phyloP scores from a whole-genome alignment of 2,113 vertebrate species.

The Colaptes auratus region DNA sequence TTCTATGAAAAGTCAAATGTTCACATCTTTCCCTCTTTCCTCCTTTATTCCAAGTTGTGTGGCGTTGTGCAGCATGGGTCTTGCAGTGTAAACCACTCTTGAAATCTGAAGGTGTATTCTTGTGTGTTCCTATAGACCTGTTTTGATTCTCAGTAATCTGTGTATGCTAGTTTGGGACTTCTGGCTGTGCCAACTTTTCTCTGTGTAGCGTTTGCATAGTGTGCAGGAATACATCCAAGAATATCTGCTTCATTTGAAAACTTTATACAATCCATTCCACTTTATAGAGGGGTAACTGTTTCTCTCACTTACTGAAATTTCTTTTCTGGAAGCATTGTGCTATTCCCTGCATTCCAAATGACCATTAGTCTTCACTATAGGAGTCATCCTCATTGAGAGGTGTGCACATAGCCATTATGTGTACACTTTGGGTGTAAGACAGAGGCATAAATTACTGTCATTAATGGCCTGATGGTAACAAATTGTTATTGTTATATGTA shows the following conservation, averaged over 20 bases:
- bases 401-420: not conserved
- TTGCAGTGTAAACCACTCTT: not conserved
- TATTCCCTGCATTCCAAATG: not conserved
- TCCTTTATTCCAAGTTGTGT: not conserved
- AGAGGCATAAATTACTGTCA: constrained; percentile 30
- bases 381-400: not conserved
- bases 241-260: not conserved
- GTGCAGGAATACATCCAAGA: not conserved
- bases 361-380: not conserved
- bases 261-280: not conserved
- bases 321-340: not conserved
- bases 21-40: not conserved
- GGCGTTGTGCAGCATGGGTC: rapidly evolving
- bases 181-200: not conserved
- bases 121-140: not conserved
- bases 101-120: not conserved
- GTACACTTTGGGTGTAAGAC: not conserved
- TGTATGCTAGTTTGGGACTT: not conserved
- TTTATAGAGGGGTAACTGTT: not conserved
- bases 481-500: constrained; percentile 50
- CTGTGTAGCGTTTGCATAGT: not conserved
- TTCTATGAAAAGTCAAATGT: not conserved
- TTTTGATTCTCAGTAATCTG: not conserved
- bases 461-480: constrained; percentile 43
- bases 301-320: not conserved